Evolutionary conservation across 2,888 invertebrate genomes (phyloP).

Genomic region (Campoletis raptor): DNA sequence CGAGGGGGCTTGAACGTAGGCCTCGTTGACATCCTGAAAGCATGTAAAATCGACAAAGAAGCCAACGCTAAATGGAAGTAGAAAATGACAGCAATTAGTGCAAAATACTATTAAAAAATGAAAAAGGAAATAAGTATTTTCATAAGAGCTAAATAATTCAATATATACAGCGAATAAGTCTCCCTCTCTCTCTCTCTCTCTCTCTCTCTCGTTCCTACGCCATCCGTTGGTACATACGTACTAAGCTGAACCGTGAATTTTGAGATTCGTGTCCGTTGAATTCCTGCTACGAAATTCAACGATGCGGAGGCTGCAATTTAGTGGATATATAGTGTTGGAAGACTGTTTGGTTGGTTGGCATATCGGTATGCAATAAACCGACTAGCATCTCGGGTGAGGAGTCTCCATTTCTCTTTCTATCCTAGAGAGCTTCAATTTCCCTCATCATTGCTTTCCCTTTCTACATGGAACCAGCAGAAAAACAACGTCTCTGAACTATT

Average conservation of each 20-base stretch:
- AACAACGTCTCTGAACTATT: slow-evolving; percentile 66
- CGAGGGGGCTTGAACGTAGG: too few relatives aligned
- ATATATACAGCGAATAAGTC: not conserved
- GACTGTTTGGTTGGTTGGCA: slow-evolving; percentile 66
- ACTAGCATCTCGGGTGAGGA: slow-evolving; percentile 36
- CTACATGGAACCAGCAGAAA: slow-evolving; percentile 8
- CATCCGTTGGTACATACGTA: not conserved
- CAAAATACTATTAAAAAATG: not conserved
- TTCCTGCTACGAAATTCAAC: slow-evolving; percentile 27
- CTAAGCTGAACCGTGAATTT: slow-evolving; percentile 7
- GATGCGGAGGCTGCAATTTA: slow-evolving; percentile 44
- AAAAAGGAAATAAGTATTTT: not conserved
- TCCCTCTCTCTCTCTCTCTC: not conserved
- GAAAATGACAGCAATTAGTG: not conserved
- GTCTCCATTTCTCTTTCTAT: slow-evolving; percentile 45
- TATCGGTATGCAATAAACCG: slow-evolving; percentile 73
- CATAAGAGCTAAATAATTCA: not conserved
- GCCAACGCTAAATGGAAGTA: too few relatives aligned
- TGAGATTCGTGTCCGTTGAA: slow-evolving; percentile 21
- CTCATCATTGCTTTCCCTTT: slow-evolving; percentile 14
- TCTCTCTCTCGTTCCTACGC: not conserved
- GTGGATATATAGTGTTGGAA: slow-evolving; percentile 22
- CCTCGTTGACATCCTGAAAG: too few relatives aligned
- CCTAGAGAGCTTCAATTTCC: slow-evolving; percentile 40
- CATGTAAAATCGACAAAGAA: too few relatives aligned